Conservation (phyloP, 2,888 invertebrate species). For the Drosophila lacicola region DNA sequence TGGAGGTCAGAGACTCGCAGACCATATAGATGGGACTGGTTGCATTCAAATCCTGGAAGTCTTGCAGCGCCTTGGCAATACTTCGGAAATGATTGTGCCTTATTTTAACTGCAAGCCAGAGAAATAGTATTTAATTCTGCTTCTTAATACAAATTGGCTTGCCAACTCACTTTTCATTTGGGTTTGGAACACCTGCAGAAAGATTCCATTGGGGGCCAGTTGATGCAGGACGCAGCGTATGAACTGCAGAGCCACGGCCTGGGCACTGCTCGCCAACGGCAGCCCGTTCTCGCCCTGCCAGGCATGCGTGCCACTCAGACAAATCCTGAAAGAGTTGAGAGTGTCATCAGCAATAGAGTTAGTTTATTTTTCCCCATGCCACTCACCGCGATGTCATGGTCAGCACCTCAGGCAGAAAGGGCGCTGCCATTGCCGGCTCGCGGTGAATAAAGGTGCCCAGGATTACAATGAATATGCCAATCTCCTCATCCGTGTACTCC, state of each 20-base stretch:
- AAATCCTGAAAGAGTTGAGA: constrained; percentile 48
- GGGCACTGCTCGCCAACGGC: constrained; percentile 96
- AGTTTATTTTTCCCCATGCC: too few species aligned
- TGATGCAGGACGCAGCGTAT: constrained; percentile 98
- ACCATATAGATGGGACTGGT: constrained; percentile 96
- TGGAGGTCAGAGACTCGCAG: constrained; percentile 90
- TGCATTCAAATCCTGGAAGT: constrained; percentile 98
- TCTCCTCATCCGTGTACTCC: constrained; percentile 98
- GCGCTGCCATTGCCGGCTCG: constrained; percentile 97
- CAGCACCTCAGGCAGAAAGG: constrained; percentile 95
- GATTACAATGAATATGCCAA: constrained; percentile 96
- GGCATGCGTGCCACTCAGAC: constrained; percentile 90
- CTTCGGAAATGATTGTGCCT: constrained; percentile 96
- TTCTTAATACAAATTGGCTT: too few species aligned
- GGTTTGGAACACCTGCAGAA: constrained; percentile 97
- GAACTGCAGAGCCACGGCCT: constrained; percentile 98
- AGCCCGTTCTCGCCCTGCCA: constrained; percentile 95
- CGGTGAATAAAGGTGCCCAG: constrained; percentile 98
- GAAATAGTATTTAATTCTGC: background rate
- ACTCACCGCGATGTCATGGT: constrained; percentile 93
- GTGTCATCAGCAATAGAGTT: background rate
- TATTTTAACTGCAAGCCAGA: constrained; percentile 78
- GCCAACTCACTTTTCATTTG: constrained; percentile 90
- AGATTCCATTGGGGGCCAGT: constrained; percentile 98
- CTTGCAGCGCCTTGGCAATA: constrained; percentile 95